A percentile compares a stretch with the other conserved stretches of the same genome.
Conservation (phyloP, 2,797 vertebrate genomes). For the Paratrypauchen microcephalus region DNA sequence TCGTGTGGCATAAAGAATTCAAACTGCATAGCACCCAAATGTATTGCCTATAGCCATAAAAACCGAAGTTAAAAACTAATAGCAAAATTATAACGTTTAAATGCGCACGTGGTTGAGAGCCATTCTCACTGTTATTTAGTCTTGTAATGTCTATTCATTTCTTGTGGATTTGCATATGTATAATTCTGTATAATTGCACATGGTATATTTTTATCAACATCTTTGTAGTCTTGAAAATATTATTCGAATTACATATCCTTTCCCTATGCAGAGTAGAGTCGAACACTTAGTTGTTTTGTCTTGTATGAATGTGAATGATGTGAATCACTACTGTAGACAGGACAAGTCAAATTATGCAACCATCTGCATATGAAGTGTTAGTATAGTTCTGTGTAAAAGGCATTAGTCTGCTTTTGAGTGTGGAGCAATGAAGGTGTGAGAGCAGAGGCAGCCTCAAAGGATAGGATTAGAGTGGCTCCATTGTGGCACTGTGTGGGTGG, state of each 20-base stretch:
- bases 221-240: not conserved
- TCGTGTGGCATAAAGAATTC: conserved; percentile 7
- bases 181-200: conserved; percentile 14
- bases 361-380: not conserved
- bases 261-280: conserved; percentile 13
- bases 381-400: conserved; percentile 1
- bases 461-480: conserved; percentile 35
- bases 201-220: conserved; percentile 4
- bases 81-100: not conserved
- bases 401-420: not conserved
- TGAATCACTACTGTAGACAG: conserved; percentile 25
- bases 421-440: conserved; percentile 25
- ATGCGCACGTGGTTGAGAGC: conserved; percentile 16
- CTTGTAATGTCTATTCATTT: conserved; percentile 50
- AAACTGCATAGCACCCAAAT: conserved; percentile 24
- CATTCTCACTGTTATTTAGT: conserved; percentile 39
- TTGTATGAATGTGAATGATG: conserved; percentile 25
- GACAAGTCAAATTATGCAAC: conserved; percentile 23
- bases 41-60: not conserved
- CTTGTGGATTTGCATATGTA: conserved; percentile 15
- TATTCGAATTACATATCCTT: not conserved
- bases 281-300: conserved; percentile 9
- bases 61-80: conserved; percentile 11
- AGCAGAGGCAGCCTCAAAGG: conserved; percentile 31
- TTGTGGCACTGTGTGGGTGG: conserved; percentile 35